These are phyloP conservation scores for Muscicapa striata DNA, from an alignment of 2,797 vertebrate genomes.

Conservation along the genomic window DNA sequence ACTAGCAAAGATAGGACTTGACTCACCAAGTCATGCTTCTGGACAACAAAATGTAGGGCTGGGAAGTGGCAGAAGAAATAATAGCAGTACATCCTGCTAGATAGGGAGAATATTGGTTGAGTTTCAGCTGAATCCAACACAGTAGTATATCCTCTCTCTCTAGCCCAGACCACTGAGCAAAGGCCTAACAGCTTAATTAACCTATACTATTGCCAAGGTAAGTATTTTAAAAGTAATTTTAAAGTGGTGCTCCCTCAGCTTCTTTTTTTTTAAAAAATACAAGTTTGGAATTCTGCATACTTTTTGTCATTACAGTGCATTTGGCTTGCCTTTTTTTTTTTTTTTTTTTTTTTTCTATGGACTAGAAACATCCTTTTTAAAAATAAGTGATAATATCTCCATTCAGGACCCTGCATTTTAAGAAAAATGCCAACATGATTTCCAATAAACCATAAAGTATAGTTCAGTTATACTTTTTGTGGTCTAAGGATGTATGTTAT, in stretches of 20 bases:
- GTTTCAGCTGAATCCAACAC: background rate
- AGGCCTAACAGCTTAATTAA: background rate
- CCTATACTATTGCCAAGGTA: background rate
- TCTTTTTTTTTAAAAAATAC: background rate
- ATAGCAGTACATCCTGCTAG: background rate
- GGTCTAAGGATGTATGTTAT: background rate
- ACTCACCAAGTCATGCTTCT: background rate
- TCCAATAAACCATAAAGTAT: background rate
- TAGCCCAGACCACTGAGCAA: background rate
- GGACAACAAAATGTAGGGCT: background rate
- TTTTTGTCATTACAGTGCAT: background rate
- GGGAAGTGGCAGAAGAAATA: background rate
- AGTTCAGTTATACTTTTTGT: background rate
- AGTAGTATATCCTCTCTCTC: background rate
- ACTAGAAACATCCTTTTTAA: background rate
- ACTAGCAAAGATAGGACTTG: background rate
- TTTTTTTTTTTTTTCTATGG: background rate
- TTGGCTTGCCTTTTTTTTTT: background rate
- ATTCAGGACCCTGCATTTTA: background rate
- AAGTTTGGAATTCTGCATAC: background rate
- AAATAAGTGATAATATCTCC: background rate
- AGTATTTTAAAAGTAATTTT: background rate
- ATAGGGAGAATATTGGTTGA: rapidly evolving
- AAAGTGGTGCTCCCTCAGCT: background rate
- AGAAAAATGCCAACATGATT: background rate